A percentile compares a stretch with the other conserved stretches of the same genome.
These are phyloP conservation scores for Euphydryas editha DNA, from an alignment of 2,888 invertebrate species.

Conservation along the genomic window DNA sequence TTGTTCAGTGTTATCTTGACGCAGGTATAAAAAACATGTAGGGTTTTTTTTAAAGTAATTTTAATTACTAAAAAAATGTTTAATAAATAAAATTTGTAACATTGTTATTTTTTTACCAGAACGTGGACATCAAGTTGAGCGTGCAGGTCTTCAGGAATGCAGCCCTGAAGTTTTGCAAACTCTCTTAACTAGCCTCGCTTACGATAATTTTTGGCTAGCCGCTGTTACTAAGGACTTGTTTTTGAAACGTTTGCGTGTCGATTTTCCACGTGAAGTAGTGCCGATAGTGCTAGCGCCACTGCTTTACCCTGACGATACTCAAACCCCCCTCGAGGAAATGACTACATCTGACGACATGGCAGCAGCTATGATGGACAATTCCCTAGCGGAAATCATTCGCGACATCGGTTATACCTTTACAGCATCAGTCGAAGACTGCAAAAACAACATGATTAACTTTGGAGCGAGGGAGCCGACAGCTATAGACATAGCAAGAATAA, in stretches of 20 bases:
- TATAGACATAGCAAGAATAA: slow-evolving; percentile 91
- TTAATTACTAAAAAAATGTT: background rate
- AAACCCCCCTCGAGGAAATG: slow-evolving; percentile 86
- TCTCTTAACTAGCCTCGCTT: slow-evolving; percentile 86
- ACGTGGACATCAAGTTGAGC: slow-evolving; percentile 86
- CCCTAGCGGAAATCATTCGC: slow-evolving; percentile 93
- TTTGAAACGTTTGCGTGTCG: slow-evolving; percentile 90
- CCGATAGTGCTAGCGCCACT: slow-evolving; percentile 95
- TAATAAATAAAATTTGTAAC: background rate
- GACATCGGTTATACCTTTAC: slow-evolving; percentile 97
- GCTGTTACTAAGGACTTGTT: slow-evolving; percentile 91
- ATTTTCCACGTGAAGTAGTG: slow-evolving; percentile 94
- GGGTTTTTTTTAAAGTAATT: slow-evolving; percentile 2
- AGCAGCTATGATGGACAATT: slow-evolving; percentile 87
- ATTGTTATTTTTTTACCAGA: slow-evolving; percentile 66
- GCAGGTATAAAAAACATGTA: slow-evolving; percentile 81
- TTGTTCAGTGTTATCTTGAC: slow-evolving; percentile 94
- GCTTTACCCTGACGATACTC: slow-evolving; percentile 91
- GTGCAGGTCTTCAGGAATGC: slow-evolving; percentile 94
- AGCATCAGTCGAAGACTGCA: slow-evolving; percentile 92
- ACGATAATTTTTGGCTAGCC: slow-evolving; percentile 86
- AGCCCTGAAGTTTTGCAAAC: slow-evolving; percentile 95
- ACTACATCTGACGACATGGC: slow-evolving; percentile 85
- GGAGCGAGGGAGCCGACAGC: slow-evolving; percentile 93
- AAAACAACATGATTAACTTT: slow-evolving; percentile 91